A percentile compares a stretch with the other conserved stretches of the same genome.
phyloP scores from a whole-genome alignment of 2,888 invertebrate species.

The Drosophila imparisetae region DNA sequence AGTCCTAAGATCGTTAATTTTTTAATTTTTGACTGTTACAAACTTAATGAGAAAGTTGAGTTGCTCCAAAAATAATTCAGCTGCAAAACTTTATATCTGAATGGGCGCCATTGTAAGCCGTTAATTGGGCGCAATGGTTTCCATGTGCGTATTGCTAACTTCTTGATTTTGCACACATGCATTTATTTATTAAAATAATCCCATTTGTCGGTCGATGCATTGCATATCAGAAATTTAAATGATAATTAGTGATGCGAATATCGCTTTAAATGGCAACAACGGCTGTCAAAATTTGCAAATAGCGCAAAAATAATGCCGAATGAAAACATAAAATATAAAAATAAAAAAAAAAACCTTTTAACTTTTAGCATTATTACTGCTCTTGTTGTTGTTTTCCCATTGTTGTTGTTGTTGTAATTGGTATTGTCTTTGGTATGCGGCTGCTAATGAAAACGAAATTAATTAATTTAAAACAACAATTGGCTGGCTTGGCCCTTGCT shows the following conservation, averaged over 20 bases:
- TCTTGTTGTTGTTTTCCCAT: background rate
- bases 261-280: slow-evolving; percentile 68
- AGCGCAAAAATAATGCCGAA: slow-evolving; percentile 68
- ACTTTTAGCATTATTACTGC: slow-evolving; percentile 1
- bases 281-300: slow-evolving; percentile 66
- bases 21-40: background rate
- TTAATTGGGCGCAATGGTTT: slow-evolving; percentile 54
- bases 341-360: slow-evolving; percentile 62
- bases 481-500: slow-evolving; percentile 39
- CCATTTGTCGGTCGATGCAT: slow-evolving; percentile 59
- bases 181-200: slow-evolving; percentile 77
- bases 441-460: slow-evolving; percentile 73
- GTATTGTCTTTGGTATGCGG: slow-evolving; percentile 23
- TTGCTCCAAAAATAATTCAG: background rate
- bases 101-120: slow-evolving; percentile 32
- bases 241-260: slow-evolving; percentile 77
- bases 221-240: slow-evolving; percentile 73
- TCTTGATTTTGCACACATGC: slow-evolving; percentile 59
- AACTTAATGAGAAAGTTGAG: background rate
- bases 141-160: slow-evolving; percentile 45
- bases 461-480: slow-evolving; percentile 77
- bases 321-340: slow-evolving; percentile 70
- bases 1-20: background rate
- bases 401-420: slow-evolving; percentile 14
- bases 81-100: slow-evolving; percentile 1